Evolutionary conservation across 2,888 invertebrate genomes (phyloP), one percentile per base, ranked within the genome.

Genomic region (Cremastinae sp.): DNA sequence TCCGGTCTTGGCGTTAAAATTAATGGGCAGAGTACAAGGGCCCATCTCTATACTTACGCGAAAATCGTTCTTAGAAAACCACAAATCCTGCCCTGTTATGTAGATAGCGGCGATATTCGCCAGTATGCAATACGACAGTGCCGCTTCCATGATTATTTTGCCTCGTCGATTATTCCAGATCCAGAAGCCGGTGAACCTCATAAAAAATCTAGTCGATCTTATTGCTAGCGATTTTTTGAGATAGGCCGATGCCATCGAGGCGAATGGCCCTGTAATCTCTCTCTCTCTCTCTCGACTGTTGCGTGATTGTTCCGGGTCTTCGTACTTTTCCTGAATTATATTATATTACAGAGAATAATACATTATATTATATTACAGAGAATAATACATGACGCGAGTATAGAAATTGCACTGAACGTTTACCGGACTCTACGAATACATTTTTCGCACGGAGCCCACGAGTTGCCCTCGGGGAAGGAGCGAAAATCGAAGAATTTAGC

Each of bases 121-220:
- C 5, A 35, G 2, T 0, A 75, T 1, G 2, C 75, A 69, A 5
- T 78, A 79, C 0, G 1, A 1, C 1, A 78, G n/a, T 0, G 70
- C 20, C 9, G 51, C 18, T 3, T 56, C 64, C n/a, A 78, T 51
- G 0, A 45, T 14, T 7, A 14, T 16, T 37, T 70, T 28, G 2
- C 75, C 77, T 0, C 12, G 10, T 7, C 10, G 1, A 7, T 45
- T 61, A 39, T 45, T 8, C 7, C 66, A 41, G 22, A 69, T 2
- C 78, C 80, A 81, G 20, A 73, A 55, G 3, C 81, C 81, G 4
- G 28, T 28, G 28, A 28, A 28, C 28, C 28, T 28, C 83, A 85
- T 81, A 41, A 80, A 81, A 69, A 83, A 78, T 28, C 79, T 71
- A 14, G 78, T 80, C 61, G 80, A 53, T 77, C 61, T 79, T 37